These are phyloP conservation scores for Leucophenga montana DNA, from an alignment of 2,888 invertebrate genomes.

Conservation along the genomic window DNA sequence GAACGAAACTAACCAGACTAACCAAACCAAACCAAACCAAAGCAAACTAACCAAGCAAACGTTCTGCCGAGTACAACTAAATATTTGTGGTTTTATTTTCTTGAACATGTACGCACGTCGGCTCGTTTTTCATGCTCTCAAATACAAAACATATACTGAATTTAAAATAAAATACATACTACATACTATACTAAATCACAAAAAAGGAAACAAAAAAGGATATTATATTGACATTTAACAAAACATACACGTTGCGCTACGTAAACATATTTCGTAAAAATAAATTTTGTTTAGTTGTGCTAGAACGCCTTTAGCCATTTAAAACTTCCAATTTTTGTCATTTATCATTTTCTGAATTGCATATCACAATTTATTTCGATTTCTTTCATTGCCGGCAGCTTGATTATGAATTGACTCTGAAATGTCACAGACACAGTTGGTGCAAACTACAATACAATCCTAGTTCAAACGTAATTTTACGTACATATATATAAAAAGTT, in stretches of 20 bases:
- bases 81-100: constrained; percentile 2
- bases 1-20: not conserved
- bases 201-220: constrained; percentile 23
- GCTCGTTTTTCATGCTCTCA: not conserved
- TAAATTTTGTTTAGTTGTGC: not conserved
- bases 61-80: not conserved
- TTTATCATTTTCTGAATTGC: constrained; percentile 57
- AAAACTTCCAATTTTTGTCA: constrained; percentile 45
- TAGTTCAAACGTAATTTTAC: too few relatives aligned
- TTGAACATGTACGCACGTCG: not conserved
- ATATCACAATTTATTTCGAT: constrained; percentile 19
- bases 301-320: not conserved
- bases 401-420: too few relatives aligned
- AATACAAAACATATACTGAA: not conserved
- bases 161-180: not conserved
- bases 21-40: too few relatives aligned
- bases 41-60: not conserved
- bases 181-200: not conserved
- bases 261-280: constrained; percentile 44
- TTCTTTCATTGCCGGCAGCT: too few relatives aligned
- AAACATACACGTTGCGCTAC: not conserved
- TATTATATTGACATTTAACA: constrained; percentile 18
- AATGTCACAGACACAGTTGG: too few relatives aligned
- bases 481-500: too few relatives aligned
- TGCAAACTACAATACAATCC: too few relatives aligned